A percentile compares a stretch with the other conserved stretches of the same genome.
Conservation (phyloP, 2,888 invertebrate genomes). For the Branchellion lobata region DNA sequence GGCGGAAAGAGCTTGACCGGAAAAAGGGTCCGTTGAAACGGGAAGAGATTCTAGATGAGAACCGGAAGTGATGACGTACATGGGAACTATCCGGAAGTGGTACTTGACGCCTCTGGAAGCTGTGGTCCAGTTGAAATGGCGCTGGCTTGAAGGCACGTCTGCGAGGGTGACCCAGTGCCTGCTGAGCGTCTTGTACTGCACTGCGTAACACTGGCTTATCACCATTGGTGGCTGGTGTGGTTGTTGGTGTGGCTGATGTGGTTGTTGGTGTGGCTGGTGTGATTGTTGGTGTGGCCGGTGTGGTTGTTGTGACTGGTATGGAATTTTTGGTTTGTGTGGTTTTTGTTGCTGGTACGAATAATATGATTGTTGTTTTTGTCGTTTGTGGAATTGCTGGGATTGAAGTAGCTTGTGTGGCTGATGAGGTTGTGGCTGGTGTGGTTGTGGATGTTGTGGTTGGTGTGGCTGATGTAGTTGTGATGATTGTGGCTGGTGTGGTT, state of each 20-base stretch:
- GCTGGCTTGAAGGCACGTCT: constrained; percentile 14
- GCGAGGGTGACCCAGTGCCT: constrained; percentile 35
- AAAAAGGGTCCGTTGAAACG: neutral
- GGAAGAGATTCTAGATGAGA: neutral
- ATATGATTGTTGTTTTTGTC: neutral
- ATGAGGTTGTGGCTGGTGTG: neutral
- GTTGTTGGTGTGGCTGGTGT: constrained; percentile 23
- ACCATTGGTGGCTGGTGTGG: neutral
- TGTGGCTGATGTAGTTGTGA: neutral
- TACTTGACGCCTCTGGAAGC: constrained; percentile 49
- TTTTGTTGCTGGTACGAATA: neutral
- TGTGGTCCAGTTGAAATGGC: constrained; percentile 46
- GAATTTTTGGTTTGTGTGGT: neutral
- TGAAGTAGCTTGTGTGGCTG: neutral
- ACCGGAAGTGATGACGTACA: constrained; percentile 16
- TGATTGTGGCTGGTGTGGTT: constrained; percentile 2
- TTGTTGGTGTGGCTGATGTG: neutral
- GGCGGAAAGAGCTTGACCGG: neutral
- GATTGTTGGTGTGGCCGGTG: neutral
- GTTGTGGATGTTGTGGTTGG: neutral
- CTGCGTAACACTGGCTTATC: constrained; percentile 4
- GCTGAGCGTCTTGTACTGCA: constrained; percentile 35
- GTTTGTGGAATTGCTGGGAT: neutral
- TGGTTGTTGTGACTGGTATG: no score
- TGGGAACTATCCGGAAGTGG: constrained; percentile 48